Evolutionary conservation across 2,113 vertebrate species (phyloP).

Genomic region (Kobus ellipsiprymnus): DNA sequence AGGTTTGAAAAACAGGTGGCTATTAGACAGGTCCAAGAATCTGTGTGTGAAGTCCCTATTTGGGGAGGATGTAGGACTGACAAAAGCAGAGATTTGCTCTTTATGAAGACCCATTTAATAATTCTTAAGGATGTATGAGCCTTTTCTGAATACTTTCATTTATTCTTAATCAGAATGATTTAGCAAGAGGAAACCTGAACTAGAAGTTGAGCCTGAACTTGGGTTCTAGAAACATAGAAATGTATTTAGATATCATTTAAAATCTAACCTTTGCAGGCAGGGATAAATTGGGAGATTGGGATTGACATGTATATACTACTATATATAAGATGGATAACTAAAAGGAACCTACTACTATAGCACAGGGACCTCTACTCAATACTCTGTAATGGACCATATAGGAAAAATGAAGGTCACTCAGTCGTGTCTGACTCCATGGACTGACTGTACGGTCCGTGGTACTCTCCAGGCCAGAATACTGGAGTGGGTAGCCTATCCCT

Average conservation of each 20-base stretch:
- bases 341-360: not conserved
- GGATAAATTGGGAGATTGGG: not conserved
- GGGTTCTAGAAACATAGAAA: not conserved
- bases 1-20: not conserved
- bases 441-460: not conserved
- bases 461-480: not conserved
- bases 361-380: not conserved
- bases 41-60: not conserved
- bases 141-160: not conserved
- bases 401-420: not conserved
- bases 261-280: not conserved
- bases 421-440: not conserved
- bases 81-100: slow-evolving; percentile 19
- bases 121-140: not conserved
- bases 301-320: not conserved
- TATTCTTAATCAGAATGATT: not conserved
- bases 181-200: not conserved
- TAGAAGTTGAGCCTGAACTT: not conserved
- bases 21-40: not conserved
- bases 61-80: not conserved
- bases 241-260: not conserved
- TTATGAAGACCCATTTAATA: slow-evolving; percentile 8
- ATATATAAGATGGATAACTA: not conserved
- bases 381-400: not conserved
- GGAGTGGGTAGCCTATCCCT: not conserved